Conservation (phyloP, 2,113 vertebrate species). For the Furnarius figulus region DNA sequence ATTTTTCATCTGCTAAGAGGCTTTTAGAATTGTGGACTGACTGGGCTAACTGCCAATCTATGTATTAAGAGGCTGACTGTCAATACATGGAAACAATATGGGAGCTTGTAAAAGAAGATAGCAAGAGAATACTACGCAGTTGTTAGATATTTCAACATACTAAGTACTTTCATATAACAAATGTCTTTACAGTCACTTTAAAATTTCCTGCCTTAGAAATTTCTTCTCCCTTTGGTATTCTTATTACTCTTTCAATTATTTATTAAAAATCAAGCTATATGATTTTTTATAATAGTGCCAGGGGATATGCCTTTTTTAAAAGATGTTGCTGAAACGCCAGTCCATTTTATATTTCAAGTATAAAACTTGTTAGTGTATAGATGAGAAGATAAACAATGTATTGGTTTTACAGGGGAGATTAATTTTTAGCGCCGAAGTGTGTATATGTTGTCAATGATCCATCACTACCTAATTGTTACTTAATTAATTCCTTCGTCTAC, state of each 20-base stretch:
- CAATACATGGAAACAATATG: conserved; percentile 32
- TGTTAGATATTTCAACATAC: conserved; percentile 7
- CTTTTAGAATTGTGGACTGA: conserved; percentile 30
- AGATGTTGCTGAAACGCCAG: neutral
- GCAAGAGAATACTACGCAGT: neutral
- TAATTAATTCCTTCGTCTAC: conserved; percentile 69
- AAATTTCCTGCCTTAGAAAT: neutral
- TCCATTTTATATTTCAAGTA: neutral
- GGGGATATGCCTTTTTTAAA: neutral
- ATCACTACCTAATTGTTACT: conserved; percentile 62
- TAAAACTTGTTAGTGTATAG: neutral
- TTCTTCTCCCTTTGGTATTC: neutral
- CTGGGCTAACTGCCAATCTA: conserved; percentile 50
- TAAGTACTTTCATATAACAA: neutral
- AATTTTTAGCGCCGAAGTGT: conserved; percentile 56
- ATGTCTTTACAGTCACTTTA: neutral
- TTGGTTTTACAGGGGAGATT: conserved; percentile 52
- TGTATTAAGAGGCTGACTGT: conserved; percentile 54
- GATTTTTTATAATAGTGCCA: neutral
- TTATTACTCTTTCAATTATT: neutral
- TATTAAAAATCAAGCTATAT: neutral
- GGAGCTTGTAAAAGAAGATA: conserved; percentile 3
- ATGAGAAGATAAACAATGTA: neutral
- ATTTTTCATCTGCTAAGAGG: conserved; percentile 62
- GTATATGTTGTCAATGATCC: conserved; percentile 66